Evolutionary conservation across 2,113 vertebrate genomes (phyloP), one percentile per base, ranked within the genome.

Genomic region (Oplegnathus fasciatus): DNA sequence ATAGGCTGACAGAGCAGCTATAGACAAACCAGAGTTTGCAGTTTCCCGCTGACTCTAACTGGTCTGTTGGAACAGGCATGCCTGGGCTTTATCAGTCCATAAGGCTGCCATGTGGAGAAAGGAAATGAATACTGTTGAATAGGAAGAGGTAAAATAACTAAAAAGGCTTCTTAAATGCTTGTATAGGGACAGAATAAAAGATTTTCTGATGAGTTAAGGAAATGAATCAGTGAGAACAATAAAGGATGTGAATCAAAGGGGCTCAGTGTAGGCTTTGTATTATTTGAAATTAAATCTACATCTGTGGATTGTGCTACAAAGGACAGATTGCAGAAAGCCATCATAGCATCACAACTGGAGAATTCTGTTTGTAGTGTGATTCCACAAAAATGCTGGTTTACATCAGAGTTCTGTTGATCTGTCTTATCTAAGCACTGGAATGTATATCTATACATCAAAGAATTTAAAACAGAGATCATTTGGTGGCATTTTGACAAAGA

Each of bases 51-150:
- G 89, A 83, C 78, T 66, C 83, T 20, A 3, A 46, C 66, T 34
- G 80, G 20, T 72, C 54, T 28, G 83, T 20, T 67, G 64, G 61
- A 82, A 62, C 66, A 34, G 66, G 55, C 32, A 7, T 1, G 77
- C 32, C 90, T 92, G 92, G 84, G 70, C 85, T 92, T 75, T 46
- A 57, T 92, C 91, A 93, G 75, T 14, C 37, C 78, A 24, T 24
- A 28, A 77, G 67, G 77, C 74, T 30, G 13, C 62, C 44, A 40
- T 18, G 28, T 40, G 54, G 57, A 78, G 61, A 34, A 2, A 54
- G 84, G 84, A 87, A 85, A 86, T 72, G 30, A 77, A 84, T 62
- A 64, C 30, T 48, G 70, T 75, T 85, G 78, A 83, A 74, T 20
- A 60, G 55, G 60, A 79, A 55, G 6, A 84, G 28, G 37, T 37